phyloP scores from a whole-genome alignment of 2,888 invertebrate species.

The Salpingus planirostris region DNA sequence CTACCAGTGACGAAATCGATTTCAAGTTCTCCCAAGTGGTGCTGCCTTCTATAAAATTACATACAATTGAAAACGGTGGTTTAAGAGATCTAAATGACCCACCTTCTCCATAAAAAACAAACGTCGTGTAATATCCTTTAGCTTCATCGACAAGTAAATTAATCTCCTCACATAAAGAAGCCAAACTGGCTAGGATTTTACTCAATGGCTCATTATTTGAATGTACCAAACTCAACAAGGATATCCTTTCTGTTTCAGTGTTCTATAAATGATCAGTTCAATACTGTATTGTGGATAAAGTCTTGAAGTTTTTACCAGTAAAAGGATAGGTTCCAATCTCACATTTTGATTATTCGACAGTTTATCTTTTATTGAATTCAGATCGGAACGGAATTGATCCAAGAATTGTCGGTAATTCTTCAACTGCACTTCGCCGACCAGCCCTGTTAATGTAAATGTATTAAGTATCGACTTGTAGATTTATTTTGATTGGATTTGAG shows the following conservation, averaged over 20 bases:
- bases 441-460: slow-evolving; percentile 25
- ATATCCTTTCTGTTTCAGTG: slow-evolving; percentile 53
- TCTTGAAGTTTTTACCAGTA: slow-evolving; percentile 17
- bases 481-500: slow-evolving; percentile 11
- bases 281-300: slow-evolving; percentile 14
- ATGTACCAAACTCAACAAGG: slow-evolving; percentile 61
- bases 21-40: slow-evolving; percentile 25
- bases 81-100: slow-evolving; percentile 6
- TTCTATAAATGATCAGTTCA: slow-evolving; percentile 29
- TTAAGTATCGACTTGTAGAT: slow-evolving; percentile 10
- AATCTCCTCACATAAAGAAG: slow-evolving; percentile 71
- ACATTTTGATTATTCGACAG: slow-evolving; percentile 26
- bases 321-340: slow-evolving; percentile 19
- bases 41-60: slow-evolving; percentile 24
- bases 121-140: slow-evolving; percentile 50
- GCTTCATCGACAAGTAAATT: slow-evolving; percentile 59
- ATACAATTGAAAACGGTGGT: too few relatives aligned
- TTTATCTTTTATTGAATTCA: slow-evolving; percentile 31
- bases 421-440: slow-evolving; percentile 47
- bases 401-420: slow-evolving; percentile 47
- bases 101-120: slow-evolving; percentile 63
- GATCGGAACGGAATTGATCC: slow-evolving; percentile 39
- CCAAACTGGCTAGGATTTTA: slow-evolving; percentile 69
- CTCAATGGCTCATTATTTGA: slow-evolving; percentile 77
- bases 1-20: slow-evolving; percentile 48